Evolutionary conservation across 2,797 vertebrate species (phyloP).

Genomic region (Phrynocephalus vlangalii): DNA sequence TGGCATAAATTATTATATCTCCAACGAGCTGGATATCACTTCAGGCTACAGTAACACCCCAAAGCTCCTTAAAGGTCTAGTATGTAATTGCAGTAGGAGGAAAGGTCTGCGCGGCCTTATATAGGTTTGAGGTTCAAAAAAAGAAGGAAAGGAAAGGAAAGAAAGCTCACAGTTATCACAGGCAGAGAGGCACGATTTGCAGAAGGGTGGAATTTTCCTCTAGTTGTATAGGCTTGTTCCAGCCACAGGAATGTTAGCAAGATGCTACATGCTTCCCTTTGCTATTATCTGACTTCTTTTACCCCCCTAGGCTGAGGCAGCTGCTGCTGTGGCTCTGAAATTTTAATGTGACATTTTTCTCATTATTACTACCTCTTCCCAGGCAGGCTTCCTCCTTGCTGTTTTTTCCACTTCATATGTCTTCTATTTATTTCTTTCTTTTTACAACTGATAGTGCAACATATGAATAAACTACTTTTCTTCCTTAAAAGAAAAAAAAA

Average conservation of each 20-base stretch:
- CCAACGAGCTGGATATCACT: neutral
- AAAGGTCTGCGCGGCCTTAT: neutral
- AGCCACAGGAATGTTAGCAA: slow-evolving; percentile 88
- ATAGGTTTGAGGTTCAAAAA: neutral
- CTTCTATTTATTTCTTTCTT: slow-evolving; percentile 18
- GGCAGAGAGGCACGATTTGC: slow-evolving; percentile 54
- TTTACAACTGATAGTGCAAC: neutral
- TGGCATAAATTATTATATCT: slow-evolving; percentile 21
- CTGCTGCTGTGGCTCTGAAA: slow-evolving; percentile 66
- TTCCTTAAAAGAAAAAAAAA: neutral
- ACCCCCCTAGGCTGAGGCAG: slow-evolving; percentile 68
- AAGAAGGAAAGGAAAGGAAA: slow-evolving; percentile 13
- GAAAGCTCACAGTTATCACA: slow-evolving; percentile 12
- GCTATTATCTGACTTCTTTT: slow-evolving; percentile 68
- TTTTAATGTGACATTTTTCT: slow-evolving; percentile 75
- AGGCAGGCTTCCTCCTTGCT: slow-evolving; percentile 53
- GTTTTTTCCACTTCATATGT: slow-evolving; percentile 11
- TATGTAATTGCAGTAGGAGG: fast-evolving
- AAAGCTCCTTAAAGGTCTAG: neutral
- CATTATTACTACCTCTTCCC: slow-evolving; percentile 68
- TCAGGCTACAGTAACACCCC: fast-evolving
- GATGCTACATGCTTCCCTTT: slow-evolving; percentile 80
- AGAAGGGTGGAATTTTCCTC: slow-evolving; percentile 83
- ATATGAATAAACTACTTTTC: slow-evolving; percentile 36
- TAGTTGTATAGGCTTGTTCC: slow-evolving; percentile 78